A percentile compares a stretch with the other conserved stretches of the same genome.
These are phyloP conservation scores for Mastomys natalensis DNA, from an alignment of 2,113 vertebrate genomes.

Conservation along the genomic window DNA sequence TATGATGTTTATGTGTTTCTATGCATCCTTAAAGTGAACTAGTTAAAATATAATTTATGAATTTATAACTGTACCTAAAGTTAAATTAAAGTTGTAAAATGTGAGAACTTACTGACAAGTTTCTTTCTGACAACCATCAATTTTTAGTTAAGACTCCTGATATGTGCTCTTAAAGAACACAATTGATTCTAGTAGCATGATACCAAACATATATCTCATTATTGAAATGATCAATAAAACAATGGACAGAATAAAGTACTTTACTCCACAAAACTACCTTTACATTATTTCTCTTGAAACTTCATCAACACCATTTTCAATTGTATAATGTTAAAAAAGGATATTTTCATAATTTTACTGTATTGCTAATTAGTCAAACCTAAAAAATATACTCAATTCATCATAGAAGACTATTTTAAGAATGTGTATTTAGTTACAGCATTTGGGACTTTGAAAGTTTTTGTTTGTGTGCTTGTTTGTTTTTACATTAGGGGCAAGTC, in stretches of 20 bases:
- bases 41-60: constrained; percentile 30
- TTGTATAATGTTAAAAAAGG: neutral
- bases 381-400: neutral
- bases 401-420: neutral
- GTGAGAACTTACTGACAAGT: neutral
- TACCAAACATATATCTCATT: neutral
- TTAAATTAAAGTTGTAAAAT: constrained; percentile 33
- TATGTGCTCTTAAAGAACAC: neutral
- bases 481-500: neutral
- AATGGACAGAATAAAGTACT: neutral
- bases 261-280: neutral
- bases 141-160: neutral
- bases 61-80: neutral
- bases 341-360: neutral
- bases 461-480: neutral
- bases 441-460: neutral
- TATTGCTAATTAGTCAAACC: neutral
- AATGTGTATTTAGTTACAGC: neutral
- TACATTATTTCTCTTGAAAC: neutral
- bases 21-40: neutral
- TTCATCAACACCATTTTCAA: constrained; percentile 10
- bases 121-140: neutral
- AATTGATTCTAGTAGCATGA: neutral
- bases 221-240: neutral
- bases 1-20: neutral